Evolutionary conservation across 1,140 invertebrate genomes (phyloP).

Genomic region (Coenobita brevimanus): DNA sequence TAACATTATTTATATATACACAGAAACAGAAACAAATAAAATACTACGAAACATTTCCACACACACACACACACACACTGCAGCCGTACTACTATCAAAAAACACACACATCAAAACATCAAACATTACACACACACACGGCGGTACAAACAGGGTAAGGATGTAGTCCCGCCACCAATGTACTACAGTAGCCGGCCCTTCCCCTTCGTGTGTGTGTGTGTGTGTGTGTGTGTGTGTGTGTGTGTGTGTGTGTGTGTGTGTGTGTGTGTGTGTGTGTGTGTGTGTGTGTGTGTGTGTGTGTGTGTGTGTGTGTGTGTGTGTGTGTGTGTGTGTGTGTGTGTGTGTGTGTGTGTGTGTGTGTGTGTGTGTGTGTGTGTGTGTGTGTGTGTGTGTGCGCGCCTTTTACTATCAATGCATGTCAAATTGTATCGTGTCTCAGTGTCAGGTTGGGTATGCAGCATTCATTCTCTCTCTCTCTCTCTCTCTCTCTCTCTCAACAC

Average conservation of each 20-base stretch:
- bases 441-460: background rate
- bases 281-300: conserved; percentile 7
- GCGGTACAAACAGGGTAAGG: too few species aligned
- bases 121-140: too few species aligned
- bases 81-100: too few species aligned
- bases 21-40: background rate
- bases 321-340: background rate
- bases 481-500: background rate
- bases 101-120: too few species aligned
- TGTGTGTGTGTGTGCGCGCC: conserved; percentile 25
- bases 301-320: background rate
- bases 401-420: too few species aligned
- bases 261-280: background rate
- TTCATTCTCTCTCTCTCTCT: background rate
- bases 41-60: too few species aligned
- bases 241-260: too few species aligned
- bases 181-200: background rate
- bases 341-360: background rate
- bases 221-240: too few species aligned
- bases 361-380: background rate
- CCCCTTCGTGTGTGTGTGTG: too few species aligned
- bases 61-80: too few species aligned
- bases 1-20: background rate
- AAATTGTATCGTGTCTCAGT: too few species aligned
- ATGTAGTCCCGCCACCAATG: too few species aligned